These are phyloP conservation scores for Lysandra coridon DNA, from an alignment of 2,888 invertebrate genomes.

Conservation along the genomic window DNA sequence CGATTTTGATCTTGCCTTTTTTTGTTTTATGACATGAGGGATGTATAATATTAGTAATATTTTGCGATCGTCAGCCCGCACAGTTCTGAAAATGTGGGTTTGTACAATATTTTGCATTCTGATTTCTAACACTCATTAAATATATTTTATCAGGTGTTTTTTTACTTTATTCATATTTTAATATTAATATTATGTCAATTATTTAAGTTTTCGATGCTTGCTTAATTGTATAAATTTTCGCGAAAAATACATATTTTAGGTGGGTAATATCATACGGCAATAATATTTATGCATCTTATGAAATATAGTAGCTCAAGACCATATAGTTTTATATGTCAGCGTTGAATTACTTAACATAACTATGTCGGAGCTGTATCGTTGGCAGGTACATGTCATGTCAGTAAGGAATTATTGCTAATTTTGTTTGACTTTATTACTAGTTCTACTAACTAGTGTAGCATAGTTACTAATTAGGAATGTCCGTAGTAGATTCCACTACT, in stretches of 20 bases:
- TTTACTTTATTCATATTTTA: too few relatives aligned
- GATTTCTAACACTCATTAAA: too few relatives aligned
- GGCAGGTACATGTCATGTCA: conserved; percentile 6
- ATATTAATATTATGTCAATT: too few relatives aligned
- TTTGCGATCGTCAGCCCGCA: too few relatives aligned
- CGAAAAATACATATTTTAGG: not conserved
- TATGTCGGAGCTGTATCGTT: not conserved
- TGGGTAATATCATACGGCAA: not conserved
- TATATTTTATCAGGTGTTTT: too few relatives aligned
- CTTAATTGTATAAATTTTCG: too few relatives aligned
- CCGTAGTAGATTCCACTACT: not conserved
- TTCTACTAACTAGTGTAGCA: not conserved
- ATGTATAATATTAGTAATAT: too few relatives aligned
- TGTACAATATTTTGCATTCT: too few relatives aligned
- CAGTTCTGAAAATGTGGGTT: too few relatives aligned
- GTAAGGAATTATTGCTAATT: not conserved
- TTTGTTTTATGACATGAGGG: too few relatives aligned
- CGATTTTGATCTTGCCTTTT: too few relatives aligned
- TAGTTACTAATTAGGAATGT: not conserved
- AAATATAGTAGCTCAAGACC: conserved; percentile 16
- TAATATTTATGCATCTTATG: not conserved
- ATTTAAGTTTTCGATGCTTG: too few relatives aligned
- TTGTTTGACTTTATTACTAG: not conserved
- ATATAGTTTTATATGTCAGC: conserved; percentile 17
- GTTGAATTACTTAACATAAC: not conserved